Evolutionary conservation across 2,888 invertebrate species (phyloP).

Genomic region (Vesta saturnalis): DNA sequence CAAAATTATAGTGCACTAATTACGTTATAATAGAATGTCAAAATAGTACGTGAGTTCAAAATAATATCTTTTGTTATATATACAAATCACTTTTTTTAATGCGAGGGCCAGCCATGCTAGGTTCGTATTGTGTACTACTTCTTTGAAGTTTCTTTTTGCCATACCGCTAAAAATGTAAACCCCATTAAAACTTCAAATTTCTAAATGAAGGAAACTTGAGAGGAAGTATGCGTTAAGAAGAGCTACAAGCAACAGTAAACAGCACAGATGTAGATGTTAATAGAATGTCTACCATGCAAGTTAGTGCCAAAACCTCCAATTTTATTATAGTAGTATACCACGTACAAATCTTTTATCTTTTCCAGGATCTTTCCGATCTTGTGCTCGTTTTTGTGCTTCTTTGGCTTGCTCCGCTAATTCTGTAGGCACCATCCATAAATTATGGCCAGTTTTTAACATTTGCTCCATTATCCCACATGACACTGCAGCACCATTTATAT

Average conservation of each 20-base stretch:
- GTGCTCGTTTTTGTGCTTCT: conserved; percentile 55
- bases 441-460: conserved; percentile 79
- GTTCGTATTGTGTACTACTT: conserved; percentile 59
- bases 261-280: not conserved
- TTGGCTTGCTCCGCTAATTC: conserved; percentile 74
- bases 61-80: conserved; percentile 36
- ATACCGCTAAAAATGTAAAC: conserved; percentile 25
- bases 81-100: conserved; percentile 55
- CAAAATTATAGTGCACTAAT: not conserved
- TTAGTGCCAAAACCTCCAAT: conserved; percentile 19
- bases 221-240: not conserved
- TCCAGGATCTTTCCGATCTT: conserved; percentile 55
- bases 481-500: conserved; percentile 86
- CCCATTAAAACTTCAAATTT: not conserved
- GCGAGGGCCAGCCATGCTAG: conserved; percentile 56
- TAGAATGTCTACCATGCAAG: conserved; percentile 9
- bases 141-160: conserved; percentile 56
- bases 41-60: conserved; percentile 9
- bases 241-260: not conserved
- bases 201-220: not conserved
- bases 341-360: conserved; percentile 56
- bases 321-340: conserved; percentile 32
- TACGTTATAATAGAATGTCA: not conserved
- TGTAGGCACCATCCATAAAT: conserved; percentile 82
- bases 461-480: conserved; percentile 88